These are phyloP conservation scores for Stomatorhinus ivindoensis DNA, from an alignment of 2,113 vertebrate genomes.

Conservation along the genomic window DNA sequence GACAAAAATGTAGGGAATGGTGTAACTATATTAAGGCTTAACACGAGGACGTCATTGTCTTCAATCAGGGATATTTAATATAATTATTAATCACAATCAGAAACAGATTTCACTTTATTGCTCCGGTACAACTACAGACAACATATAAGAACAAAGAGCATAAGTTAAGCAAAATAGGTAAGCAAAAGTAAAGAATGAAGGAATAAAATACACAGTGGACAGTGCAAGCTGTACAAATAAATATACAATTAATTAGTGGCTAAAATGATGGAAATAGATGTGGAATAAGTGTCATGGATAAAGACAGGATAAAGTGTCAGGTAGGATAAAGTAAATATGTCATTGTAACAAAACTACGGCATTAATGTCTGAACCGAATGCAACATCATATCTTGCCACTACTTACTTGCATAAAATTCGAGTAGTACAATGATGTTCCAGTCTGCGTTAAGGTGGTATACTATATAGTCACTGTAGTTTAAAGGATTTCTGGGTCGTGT, in stretches of 20 bases:
- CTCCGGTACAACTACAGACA: no score
- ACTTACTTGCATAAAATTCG: background rate
- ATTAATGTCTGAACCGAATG: background rate
- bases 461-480: background rate
- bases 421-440: background rate
- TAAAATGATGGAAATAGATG: background rate
- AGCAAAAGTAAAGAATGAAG: no score
- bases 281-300: background rate
- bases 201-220: no score
- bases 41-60: background rate
- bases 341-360: background rate
- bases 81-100: background rate
- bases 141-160: no score
- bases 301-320: background rate
- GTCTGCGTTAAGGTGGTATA: background rate
- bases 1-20: background rate
- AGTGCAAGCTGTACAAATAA: no score
- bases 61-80: background rate
- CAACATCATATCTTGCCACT: background rate
- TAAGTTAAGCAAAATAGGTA: no score
- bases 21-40: background rate
- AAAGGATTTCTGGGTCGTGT: background rate
- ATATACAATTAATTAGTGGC: background rate
- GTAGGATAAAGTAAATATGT: background rate
- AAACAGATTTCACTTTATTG: no score